These are phyloP conservation scores for Erebia palarica DNA, from an alignment of 2,888 invertebrate genomes.

Conservation along the genomic window DNA sequence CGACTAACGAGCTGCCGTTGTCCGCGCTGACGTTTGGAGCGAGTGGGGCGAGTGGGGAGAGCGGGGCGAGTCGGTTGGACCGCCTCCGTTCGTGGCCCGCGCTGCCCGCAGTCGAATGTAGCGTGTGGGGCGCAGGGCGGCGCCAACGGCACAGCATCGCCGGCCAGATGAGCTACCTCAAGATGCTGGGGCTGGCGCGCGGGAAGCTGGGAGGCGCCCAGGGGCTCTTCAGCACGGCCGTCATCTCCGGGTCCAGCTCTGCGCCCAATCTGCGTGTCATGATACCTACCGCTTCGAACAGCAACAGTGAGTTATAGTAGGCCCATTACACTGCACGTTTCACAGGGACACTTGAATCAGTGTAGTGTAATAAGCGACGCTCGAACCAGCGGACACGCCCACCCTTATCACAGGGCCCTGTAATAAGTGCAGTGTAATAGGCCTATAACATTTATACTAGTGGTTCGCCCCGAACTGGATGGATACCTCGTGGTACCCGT, in stretches of 20 bases:
- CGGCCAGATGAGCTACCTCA: constrained; percentile 97
- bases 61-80: constrained; percentile 10
- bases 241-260: constrained; percentile 96
- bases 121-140: constrained; percentile 83
- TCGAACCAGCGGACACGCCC: too few species aligned
- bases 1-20: constrained; percentile 87
- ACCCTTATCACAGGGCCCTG: too few species aligned
- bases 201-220: constrained; percentile 86
- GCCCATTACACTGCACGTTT: too few species aligned
- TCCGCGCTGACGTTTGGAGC: constrained; percentile 80
- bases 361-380: too few species aligned
- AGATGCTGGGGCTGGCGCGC: constrained; percentile 90
- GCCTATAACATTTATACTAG: too few species aligned
- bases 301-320: constrained; percentile 90
- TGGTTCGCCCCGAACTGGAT: too few species aligned
- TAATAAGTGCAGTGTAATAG: too few species aligned
- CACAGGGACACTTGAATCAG: too few species aligned
- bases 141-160: constrained; percentile 98
- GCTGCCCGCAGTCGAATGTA: constrained; percentile 56
- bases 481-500: too few species aligned
- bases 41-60: constrained; percentile 14
- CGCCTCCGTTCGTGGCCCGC: constrained; percentile 43
- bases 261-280: constrained; percentile 95
- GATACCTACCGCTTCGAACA: constrained; percentile 89
- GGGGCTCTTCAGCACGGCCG: constrained; percentile 97